These are phyloP conservation scores for Amblyraja radiata DNA, from an alignment of 2,797 vertebrate genomes.

Conservation along the genomic window DNA sequence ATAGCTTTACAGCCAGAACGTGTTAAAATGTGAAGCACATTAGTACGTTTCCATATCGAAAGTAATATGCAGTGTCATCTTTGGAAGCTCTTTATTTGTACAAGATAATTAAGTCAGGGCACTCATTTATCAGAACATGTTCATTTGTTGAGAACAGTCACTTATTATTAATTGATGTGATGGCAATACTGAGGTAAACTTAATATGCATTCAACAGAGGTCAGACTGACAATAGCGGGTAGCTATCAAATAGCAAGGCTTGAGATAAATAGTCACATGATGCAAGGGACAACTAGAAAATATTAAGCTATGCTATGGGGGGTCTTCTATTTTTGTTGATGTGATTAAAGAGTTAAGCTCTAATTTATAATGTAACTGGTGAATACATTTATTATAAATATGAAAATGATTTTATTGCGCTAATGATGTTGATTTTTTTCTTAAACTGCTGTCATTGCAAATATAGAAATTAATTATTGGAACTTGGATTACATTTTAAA, in stretches of 20 bases:
- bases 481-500: slow-evolving; percentile 19
- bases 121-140: slow-evolving; percentile 95
- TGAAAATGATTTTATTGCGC: slow-evolving; percentile 42
- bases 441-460: neutral
- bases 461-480: neutral
- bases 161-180: slow-evolving; percentile 96
- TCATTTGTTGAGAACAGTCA: slow-evolving; percentile 88
- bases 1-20: neutral
- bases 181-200: slow-evolving; percentile 84
- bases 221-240: slow-evolving; percentile 65
- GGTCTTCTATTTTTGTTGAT: slow-evolving; percentile 52
- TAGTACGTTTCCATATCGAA: slow-evolving; percentile 78
- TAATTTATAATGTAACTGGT: slow-evolving; percentile 60
- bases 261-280: slow-evolving; percentile 78
- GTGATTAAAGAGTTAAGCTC: slow-evolving; percentile 57
- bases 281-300: slow-evolving; percentile 63
- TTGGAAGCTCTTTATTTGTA: slow-evolving; percentile 96
- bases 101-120: slow-evolving; percentile 94
- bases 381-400: slow-evolving; percentile 66
- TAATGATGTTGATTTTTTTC: neutral
- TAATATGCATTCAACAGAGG: slow-evolving; percentile 84
- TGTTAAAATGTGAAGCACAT: slow-evolving; percentile 1
- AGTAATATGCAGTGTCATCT: slow-evolving; percentile 80
- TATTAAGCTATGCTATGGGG: slow-evolving; percentile 57
- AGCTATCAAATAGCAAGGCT: slow-evolving; percentile 62